Conservation (phyloP, 2,888 invertebrate genomes). For the Fragum fragum region DNA sequence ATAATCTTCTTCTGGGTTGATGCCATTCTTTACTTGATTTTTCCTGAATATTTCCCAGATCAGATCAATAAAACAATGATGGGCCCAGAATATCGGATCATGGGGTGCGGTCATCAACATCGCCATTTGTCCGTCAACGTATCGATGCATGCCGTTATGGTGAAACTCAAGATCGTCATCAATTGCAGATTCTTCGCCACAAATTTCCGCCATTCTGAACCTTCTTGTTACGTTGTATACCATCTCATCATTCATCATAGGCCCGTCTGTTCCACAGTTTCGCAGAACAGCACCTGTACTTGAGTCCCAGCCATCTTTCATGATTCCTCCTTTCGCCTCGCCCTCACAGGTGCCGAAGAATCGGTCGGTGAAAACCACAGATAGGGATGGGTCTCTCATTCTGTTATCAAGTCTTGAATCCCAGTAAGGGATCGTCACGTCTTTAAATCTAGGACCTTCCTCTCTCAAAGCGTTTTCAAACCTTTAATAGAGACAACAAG, state of each 20-base stretch:
- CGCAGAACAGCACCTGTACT: constrained; percentile 70
- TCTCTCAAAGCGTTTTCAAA: constrained; percentile 77
- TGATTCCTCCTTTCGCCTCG: constrained; percentile 71
- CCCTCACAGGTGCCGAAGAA: constrained; percentile 75
- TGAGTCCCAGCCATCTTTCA: constrained; percentile 71
- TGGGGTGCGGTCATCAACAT: constrained; percentile 72
- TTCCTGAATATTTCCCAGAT: constrained; percentile 77
- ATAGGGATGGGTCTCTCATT: constrained; percentile 64
- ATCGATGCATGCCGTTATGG: constrained; percentile 77
- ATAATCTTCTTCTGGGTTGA: constrained; percentile 61
- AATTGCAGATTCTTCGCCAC: constrained; percentile 67
- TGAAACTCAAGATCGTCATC: constrained; percentile 72
- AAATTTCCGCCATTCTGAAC: constrained; percentile 56
- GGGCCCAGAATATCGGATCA: constrained; percentile 78
- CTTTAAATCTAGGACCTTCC: constrained; percentile 69
- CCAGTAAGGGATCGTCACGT: constrained; percentile 78
- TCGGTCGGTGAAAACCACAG: constrained; percentile 72
- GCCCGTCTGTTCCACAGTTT: constrained; percentile 73
- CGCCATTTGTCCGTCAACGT: constrained; percentile 77
- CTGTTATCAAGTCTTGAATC: constrained; percentile 73
- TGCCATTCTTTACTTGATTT: constrained; percentile 49
- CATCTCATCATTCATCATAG: constrained; percentile 65
- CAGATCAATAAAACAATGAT: constrained; percentile 75
- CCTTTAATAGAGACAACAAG: constrained; percentile 56
- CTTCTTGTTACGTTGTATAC: constrained; percentile 65